Evolutionary conservation across 1,140 invertebrate genomes (phyloP).

Genomic region (Phymorhynchus buccinoides): DNA sequence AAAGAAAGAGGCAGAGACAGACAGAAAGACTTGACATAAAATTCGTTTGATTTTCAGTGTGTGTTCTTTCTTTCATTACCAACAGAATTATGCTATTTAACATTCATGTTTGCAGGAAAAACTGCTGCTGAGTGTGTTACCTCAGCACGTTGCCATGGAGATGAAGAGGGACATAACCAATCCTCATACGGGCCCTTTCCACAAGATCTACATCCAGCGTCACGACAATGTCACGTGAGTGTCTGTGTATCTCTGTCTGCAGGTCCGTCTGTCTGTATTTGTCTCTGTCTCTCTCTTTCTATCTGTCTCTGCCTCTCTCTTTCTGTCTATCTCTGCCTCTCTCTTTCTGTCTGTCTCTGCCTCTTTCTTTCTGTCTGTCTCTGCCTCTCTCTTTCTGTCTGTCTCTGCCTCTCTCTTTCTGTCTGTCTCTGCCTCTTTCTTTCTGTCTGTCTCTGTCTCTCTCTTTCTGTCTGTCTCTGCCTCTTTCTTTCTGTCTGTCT

Average conservation of each 20-base stretch:
- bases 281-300: not conserved
- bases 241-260: too few relatives aligned
- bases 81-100: not conserved
- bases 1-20: too few relatives aligned
- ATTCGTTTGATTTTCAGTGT: not conserved
- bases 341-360: not conserved
- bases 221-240: conserved; percentile 93
- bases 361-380: not conserved
- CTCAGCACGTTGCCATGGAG: conserved; percentile 94
- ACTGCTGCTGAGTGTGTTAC: conserved; percentile 90
- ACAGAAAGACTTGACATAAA: not conserved
- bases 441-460: not conserved
- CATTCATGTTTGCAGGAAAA: conserved; percentile 81
- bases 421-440: not conserved
- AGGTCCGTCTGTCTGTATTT: not conserved
- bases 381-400: not conserved
- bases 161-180: conserved; percentile 95
- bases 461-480: not conserved
- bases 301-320: not conserved
- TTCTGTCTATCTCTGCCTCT: not conserved
- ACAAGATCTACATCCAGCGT: conserved; percentile 96
- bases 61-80: not conserved
- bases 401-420: not conserved
- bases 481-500: not conserved
- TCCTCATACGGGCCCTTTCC: conserved; percentile 91